Evolutionary conservation across 2,113 vertebrate genomes (phyloP).

Genomic region (Procavia capensis): DNA sequence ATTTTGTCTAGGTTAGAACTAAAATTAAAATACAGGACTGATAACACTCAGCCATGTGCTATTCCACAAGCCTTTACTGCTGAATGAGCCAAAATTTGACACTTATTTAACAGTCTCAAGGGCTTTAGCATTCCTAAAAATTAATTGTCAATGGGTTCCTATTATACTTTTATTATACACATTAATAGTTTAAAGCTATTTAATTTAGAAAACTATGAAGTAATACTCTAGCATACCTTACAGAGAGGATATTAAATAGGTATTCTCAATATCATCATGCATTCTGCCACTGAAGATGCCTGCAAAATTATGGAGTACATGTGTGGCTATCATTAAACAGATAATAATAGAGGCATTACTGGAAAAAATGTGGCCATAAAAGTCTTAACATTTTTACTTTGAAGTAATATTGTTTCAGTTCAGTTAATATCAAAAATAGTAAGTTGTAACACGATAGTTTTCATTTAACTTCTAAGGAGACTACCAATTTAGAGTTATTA

Average conservation of each 20-base stretch:
- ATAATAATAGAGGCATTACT: slow-evolving; percentile 20
- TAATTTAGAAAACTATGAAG: slow-evolving; percentile 47
- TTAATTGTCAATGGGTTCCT: background rate
- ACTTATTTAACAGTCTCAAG: background rate
- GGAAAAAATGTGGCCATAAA: slow-evolving; percentile 57
- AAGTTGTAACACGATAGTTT: slow-evolving; percentile 46
- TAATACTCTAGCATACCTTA: slow-evolving; percentile 13
- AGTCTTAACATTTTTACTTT: slow-evolving; percentile 60
- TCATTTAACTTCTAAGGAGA: slow-evolving; percentile 53
- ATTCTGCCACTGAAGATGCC: slow-evolving; percentile 26
- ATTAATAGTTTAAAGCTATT: slow-evolving; percentile 40
- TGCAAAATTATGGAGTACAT: slow-evolving; percentile 20
- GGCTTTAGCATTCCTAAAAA: background rate
- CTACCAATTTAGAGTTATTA: slow-evolving; percentile 68
- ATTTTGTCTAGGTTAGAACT: slow-evolving; percentile 51
- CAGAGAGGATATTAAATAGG: slow-evolving; percentile 10
- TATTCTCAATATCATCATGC: slow-evolving; percentile 19
- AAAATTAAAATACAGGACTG: slow-evolving; percentile 54
- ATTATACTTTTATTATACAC: background rate
- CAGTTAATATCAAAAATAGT: slow-evolving; percentile 70
- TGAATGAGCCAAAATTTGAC: background rate
- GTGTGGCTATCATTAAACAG: slow-evolving; percentile 56
- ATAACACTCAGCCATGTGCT: slow-evolving; percentile 4
- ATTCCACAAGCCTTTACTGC: slow-evolving; percentile 10
- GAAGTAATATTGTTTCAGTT: slow-evolving; percentile 56